Percentiles rank a stretch among this genome's conserved stretches.
phyloP scores from a whole-genome alignment of 2,113 vertebrate genomes.

The Psettodes erumei region DNA sequence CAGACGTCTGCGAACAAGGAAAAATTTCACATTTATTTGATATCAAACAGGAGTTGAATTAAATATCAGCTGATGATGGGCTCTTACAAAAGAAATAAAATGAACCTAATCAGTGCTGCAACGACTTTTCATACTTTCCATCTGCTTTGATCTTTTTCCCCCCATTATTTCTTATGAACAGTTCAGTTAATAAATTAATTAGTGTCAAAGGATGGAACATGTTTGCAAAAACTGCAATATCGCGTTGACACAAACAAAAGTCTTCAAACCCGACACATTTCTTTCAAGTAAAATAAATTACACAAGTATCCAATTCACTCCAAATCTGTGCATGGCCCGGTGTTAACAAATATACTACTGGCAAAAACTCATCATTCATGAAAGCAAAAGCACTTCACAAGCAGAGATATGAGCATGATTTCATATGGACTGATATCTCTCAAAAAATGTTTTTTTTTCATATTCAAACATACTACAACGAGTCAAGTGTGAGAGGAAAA shows the following conservation, averaged over 20 bases:
- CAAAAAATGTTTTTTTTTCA: conserved; percentile 62
- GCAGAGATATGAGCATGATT: conserved; percentile 87
- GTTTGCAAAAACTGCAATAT: conserved; percentile 82
- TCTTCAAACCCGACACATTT: conserved; percentile 70
- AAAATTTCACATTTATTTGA: conserved; percentile 99
- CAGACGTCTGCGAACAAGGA: conserved; percentile 83
- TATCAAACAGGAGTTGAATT: conserved; percentile 99
- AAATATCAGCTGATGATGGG: conserved; percentile 98
- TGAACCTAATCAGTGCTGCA: conserved; percentile 81
- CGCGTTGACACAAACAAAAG: conserved; percentile 84
- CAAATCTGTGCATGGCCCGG: conserved; percentile 81
- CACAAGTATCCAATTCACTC: conserved; percentile 77
- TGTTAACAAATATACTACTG: conserved; percentile 77
- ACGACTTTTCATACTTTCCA: conserved; percentile 72
- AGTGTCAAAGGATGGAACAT: conserved; percentile 90
- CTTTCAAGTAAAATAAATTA: conserved; percentile 88
- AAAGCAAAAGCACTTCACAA: conserved; percentile 85
- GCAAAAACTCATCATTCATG: conserved; percentile 77
- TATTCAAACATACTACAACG: conserved; percentile 89
- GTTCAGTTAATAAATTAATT: conserved; percentile 87
- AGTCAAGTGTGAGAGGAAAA: conserved; percentile 90
- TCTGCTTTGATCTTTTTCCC: conserved; percentile 57
- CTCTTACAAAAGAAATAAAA: conserved; percentile 88
- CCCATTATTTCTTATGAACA: conserved; percentile 49
- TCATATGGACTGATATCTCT: conserved; percentile 79